Evolutionary conservation across 2,797 vertebrate species (phyloP).

Genomic region (Coregonus suidteri): DNA sequence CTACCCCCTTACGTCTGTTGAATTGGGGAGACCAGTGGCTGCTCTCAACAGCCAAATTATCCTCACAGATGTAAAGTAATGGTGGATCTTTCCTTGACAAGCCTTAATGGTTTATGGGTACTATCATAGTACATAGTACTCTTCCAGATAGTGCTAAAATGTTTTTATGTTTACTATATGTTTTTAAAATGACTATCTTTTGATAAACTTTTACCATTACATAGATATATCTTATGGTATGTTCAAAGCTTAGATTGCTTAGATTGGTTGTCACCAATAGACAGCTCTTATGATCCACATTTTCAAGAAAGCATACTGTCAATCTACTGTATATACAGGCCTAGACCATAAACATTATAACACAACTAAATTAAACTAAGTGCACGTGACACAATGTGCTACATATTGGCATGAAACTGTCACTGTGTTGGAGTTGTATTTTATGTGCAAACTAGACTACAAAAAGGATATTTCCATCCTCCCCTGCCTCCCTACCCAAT

Average conservation of each 20-base stretch:
- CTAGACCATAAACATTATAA: not conserved
- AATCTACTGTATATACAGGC: not conserved
- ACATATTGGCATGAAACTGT: not conserved
- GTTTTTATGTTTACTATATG: no score
- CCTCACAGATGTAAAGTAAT: not conserved
- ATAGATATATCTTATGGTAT: no score
- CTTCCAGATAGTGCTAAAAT: not conserved
- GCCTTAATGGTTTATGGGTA: not conserved
- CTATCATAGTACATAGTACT: not conserved
- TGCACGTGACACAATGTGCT: not conserved
- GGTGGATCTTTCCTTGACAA: not conserved
- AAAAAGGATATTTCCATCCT: not conserved
- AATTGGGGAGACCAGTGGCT: not conserved
- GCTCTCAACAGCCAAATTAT: not conserved
- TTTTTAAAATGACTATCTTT: no score
- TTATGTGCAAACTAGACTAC: not conserved
- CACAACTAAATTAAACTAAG: not conserved
- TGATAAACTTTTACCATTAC: no score
- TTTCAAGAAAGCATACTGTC: no score
- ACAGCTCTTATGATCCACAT: no score
- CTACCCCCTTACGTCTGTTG: not conserved
- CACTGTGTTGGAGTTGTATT: not conserved
- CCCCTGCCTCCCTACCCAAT: constrained; percentile 1
- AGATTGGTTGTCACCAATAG: no score
- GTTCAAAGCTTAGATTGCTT: no score